These are phyloP conservation scores for Triops longicaudatus DNA, from an alignment of 1,140 invertebrate genomes.

Conservation along the genomic window DNA sequence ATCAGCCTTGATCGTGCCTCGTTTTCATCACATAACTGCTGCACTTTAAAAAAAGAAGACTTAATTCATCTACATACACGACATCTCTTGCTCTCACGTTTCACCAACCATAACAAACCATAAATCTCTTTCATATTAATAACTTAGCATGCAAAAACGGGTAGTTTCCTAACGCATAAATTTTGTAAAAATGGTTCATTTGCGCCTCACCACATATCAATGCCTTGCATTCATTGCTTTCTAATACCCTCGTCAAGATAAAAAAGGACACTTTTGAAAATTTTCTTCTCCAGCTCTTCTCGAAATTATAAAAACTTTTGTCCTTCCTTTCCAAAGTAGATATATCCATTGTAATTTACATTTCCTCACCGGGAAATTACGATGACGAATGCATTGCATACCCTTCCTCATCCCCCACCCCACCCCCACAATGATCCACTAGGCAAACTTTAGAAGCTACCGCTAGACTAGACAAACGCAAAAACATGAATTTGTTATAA, in stretches of 20 bases:
- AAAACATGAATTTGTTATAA: not conserved
- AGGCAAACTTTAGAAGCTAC: not conserved
- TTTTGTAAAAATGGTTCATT: conserved; percentile 1
- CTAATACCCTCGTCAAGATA: not conserved
- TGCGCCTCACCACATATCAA: conserved; percentile 14
- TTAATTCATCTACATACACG: not conserved
- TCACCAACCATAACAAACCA: not conserved
- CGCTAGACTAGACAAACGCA: not conserved
- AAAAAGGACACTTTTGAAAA: not conserved
- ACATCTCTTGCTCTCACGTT: not conserved
- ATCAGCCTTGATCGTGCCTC: conserved; percentile 14
- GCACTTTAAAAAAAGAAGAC: conserved; percentile 4
- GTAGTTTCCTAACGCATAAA: conserved; percentile 7
- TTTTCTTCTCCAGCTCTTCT: not conserved
- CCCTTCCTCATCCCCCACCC: not conserved
- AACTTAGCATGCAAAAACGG: conserved; percentile 12
- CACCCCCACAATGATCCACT: too few relatives aligned
- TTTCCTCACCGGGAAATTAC: not conserved
- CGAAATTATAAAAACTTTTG: not conserved
- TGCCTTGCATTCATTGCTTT: conserved; percentile 6
- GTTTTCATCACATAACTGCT: conserved; percentile 12
- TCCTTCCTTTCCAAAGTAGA: conserved; percentile 8
- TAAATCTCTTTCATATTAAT: not conserved
- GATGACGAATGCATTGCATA: not conserved
- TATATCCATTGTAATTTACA: not conserved